A percentile compares a stretch with the other conserved stretches of the same genome.
Evolutionary conservation across 2,888 invertebrate species (phyloP).

Genomic region (Oxytorus armatus): DNA sequence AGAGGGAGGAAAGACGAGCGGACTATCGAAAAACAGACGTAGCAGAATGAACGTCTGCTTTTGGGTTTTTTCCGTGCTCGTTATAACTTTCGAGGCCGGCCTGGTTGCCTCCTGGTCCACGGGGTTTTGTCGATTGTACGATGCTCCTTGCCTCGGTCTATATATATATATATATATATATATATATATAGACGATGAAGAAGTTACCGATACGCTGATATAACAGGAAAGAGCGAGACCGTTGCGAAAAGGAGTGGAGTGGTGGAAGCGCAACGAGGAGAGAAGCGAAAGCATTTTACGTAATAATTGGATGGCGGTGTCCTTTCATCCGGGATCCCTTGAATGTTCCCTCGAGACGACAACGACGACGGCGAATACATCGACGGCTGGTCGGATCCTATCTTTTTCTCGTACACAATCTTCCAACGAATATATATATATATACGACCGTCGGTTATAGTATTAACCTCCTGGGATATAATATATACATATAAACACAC

Average conservation of each 20-base stretch:
- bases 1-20: too few species aligned
- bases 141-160: not conserved
- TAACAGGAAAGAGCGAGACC: constrained; percentile 19
- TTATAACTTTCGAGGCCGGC: constrained; percentile 51
- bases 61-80: constrained; percentile 41
- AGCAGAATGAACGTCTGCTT: not conserved
- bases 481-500: constrained; percentile 28
- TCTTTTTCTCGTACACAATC: constrained; percentile 58
- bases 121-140: constrained; percentile 34
- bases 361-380: constrained; percentile 53
- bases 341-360: constrained; percentile 71
- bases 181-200: constrained; percentile 29
- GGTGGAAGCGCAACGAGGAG: constrained; percentile 66
- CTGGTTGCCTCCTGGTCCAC: constrained; percentile 55
- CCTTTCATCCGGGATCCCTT: constrained; percentile 79
- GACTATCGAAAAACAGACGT: constrained; percentile 6
- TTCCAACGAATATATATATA: constrained; percentile 43
- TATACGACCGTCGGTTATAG: constrained; percentile 31
- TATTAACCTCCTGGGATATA: constrained; percentile 55
- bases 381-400: constrained; percentile 60
- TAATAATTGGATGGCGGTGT: constrained; percentile 83
- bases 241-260: constrained; percentile 2
- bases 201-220: constrained; percentile 7
- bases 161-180: not conserved
- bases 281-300: constrained; percentile 80